Conservation (phyloP, 1,140 invertebrate species). For the Bradysia coprophila region DNA sequence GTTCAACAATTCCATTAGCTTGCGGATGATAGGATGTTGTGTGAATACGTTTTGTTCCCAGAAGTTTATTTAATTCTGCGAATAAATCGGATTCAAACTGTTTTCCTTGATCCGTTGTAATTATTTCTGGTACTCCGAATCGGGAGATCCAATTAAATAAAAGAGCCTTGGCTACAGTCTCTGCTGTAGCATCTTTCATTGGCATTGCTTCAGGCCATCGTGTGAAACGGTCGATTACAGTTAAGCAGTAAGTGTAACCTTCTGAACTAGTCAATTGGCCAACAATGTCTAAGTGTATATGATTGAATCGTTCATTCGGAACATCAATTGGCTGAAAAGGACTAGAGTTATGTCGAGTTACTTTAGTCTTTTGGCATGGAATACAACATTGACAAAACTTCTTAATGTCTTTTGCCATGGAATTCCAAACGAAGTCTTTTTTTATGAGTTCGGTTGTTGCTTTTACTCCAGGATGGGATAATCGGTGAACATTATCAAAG, state of each 20-base stretch:
- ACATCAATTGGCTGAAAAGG: neutral
- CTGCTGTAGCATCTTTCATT: conserved; percentile 12
- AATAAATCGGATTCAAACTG: conserved; percentile 17
- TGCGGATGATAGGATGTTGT: conserved; percentile 19
- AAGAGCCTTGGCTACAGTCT: conserved; percentile 13
- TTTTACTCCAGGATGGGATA: conserved; percentile 12
- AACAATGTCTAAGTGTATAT: conserved; percentile 18
- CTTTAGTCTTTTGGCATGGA: conserved; percentile 14
- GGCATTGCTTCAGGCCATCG: conserved; percentile 23
- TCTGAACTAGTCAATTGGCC: conserved; percentile 7
- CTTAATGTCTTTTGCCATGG: conserved; percentile 9
- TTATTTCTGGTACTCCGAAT: conserved; percentile 11
- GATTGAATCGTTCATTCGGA: conserved; percentile 8
- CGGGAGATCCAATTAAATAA: conserved; percentile 12
- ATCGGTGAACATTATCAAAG: conserved; percentile 11
- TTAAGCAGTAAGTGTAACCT: conserved; percentile 10
- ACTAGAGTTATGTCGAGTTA: conserved; percentile 5
- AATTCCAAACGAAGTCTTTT: conserved; percentile 13
- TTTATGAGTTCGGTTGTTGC: conserved; percentile 7
- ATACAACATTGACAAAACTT: conserved; percentile 6
- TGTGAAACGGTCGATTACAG: conserved; percentile 16
- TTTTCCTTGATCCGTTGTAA: conserved; percentile 16
- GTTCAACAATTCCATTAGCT: conserved; percentile 16
- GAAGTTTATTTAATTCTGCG: conserved; percentile 6
- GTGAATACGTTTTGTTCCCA: conserved; percentile 8